Conservation (phyloP, 2,797 vertebrate genomes). For the Oryzias dopingdopingensis region DNA sequence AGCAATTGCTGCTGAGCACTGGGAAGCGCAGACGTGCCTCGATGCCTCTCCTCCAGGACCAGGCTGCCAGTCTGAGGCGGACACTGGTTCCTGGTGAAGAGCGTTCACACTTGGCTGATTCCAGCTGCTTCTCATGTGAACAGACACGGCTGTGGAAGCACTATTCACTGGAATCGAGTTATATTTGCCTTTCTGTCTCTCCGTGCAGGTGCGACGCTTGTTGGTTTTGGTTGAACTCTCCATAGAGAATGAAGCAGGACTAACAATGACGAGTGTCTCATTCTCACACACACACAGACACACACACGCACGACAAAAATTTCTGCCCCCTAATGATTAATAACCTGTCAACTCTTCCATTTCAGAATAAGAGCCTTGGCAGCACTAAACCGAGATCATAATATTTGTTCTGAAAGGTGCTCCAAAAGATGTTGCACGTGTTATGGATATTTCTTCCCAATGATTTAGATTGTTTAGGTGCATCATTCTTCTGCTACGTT, state of each 20-base stretch:
- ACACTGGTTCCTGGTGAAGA: slow-evolving; percentile 43
- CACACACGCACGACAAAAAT: not conserved
- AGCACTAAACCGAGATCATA: too few species aligned
- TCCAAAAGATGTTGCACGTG: too few species aligned
- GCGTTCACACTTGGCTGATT: slow-evolving; percentile 57
- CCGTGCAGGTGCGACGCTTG: slow-evolving; percentile 46
- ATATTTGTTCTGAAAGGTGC: too few species aligned
- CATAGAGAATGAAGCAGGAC: slow-evolving; percentile 27
- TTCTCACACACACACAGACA: slow-evolving; percentile 11
- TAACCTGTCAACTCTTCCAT: too few species aligned
- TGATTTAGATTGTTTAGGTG: too few species aligned
- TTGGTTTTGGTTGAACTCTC: slow-evolving; percentile 50
- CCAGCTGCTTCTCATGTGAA: slow-evolving; percentile 56
- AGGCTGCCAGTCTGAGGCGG: slow-evolving; percentile 46
- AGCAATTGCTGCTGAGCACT: slow-evolving; percentile 41
- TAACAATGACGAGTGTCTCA: slow-evolving; percentile 29
- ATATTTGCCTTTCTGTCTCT: slow-evolving; percentile 35
- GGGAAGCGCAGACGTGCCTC: slow-evolving; percentile 41
- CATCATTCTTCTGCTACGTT: too few species aligned
- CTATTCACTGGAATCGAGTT: slow-evolving; percentile 41
- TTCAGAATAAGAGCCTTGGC: too few species aligned
- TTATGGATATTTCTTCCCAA: too few species aligned
- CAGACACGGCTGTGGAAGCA: slow-evolving; percentile 53
- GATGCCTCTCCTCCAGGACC: slow-evolving; percentile 41
- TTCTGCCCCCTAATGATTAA: too few species aligned